Evolutionary conservation across 2,888 invertebrate species (phyloP).

Genomic region (Idaea biselata): DNA sequence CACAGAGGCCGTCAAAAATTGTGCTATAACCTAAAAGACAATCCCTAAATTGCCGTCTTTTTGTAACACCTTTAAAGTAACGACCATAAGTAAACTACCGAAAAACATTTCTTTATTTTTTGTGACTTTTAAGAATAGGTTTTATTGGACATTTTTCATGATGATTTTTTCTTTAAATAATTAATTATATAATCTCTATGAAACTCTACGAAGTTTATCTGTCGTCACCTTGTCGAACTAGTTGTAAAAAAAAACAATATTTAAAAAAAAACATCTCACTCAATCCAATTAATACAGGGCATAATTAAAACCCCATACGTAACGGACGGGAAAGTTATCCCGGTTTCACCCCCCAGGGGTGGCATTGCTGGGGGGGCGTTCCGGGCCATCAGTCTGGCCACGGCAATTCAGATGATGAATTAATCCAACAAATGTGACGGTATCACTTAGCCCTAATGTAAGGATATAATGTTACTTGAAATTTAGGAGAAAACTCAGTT

Average conservation of each 20-base stretch:
- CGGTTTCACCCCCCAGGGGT: conserved; percentile 36
- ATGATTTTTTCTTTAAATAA: too few relatives aligned
- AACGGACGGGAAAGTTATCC: conserved; percentile 54
- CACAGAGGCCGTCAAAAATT: too few relatives aligned
- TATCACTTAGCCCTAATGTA: conserved; percentile 81
- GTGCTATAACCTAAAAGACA: too few relatives aligned
- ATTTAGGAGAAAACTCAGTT: conserved; percentile 52
- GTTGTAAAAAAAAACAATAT: background rate
- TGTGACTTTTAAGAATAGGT: too few relatives aligned
- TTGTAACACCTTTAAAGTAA: too few relatives aligned
- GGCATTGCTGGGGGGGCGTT: conserved; percentile 51
- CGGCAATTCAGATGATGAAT: conserved; percentile 81
- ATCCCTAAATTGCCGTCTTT: too few relatives aligned
- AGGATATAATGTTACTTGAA: conserved; percentile 79
- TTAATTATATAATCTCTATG: too few relatives aligned
- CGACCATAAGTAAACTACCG: too few relatives aligned
- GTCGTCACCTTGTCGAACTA: too few relatives aligned
- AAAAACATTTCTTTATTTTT: too few relatives aligned
- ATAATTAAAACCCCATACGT: conserved; percentile 67
- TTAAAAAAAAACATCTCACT: conserved; percentile 9
- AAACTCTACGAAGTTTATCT: too few relatives aligned
- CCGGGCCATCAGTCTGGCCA: conserved; percentile 80
- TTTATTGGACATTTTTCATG: too few relatives aligned
- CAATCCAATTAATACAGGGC: conserved; percentile 45
- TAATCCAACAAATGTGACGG: conserved; percentile 81